Evolutionary conservation across 1,140 invertebrate genomes (phyloP).

Genomic region (Scaptomyza graminum): DNA sequence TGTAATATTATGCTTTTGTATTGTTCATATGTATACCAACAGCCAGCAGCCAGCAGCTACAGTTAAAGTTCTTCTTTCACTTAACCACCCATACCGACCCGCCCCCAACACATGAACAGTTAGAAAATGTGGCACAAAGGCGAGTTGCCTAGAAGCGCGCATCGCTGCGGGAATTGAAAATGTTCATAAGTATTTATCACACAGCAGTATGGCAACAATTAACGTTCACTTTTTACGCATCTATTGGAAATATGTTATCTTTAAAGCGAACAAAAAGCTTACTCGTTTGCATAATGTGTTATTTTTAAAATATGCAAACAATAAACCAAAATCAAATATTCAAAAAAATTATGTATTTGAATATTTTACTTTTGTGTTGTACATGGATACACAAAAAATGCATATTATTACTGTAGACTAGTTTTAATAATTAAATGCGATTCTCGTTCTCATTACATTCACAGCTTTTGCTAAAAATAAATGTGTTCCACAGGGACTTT

Average conservation of each 20-base stretch:
- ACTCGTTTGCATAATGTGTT: slow-evolving; percentile 1
- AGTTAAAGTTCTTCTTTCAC: slow-evolving; percentile 56
- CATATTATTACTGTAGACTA: slow-evolving; percentile 26
- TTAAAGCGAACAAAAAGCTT: slow-evolving; percentile 7
- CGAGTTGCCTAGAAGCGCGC: neutral
- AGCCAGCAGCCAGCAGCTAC: slow-evolving; percentile 22
- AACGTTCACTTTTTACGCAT: neutral
- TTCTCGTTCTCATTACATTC: slow-evolving; percentile 38
- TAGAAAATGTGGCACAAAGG: slow-evolving; percentile 36
- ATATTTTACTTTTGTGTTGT: neutral
- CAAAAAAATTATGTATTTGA: neutral
- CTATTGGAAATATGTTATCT: slow-evolving; percentile 17
- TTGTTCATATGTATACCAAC: neutral
- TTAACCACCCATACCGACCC: slow-evolving; percentile 16
- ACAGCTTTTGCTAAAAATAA: slow-evolving; percentile 1
- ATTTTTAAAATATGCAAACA: slow-evolving; percentile 39
- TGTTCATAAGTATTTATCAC: slow-evolving; percentile 36
- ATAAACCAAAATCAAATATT: slow-evolving; percentile 18
- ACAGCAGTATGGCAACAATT: neutral
- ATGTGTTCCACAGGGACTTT: neutral
- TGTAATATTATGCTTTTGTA: neutral
- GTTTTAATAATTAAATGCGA: slow-evolving; percentile 66
- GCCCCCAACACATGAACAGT: slow-evolving; percentile 23
- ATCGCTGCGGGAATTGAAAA: slow-evolving; percentile 18
- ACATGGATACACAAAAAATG: slow-evolving; percentile 16